phyloP scores from a whole-genome alignment of 1,140 invertebrate species.

The Dendroctonus valens region DNA sequence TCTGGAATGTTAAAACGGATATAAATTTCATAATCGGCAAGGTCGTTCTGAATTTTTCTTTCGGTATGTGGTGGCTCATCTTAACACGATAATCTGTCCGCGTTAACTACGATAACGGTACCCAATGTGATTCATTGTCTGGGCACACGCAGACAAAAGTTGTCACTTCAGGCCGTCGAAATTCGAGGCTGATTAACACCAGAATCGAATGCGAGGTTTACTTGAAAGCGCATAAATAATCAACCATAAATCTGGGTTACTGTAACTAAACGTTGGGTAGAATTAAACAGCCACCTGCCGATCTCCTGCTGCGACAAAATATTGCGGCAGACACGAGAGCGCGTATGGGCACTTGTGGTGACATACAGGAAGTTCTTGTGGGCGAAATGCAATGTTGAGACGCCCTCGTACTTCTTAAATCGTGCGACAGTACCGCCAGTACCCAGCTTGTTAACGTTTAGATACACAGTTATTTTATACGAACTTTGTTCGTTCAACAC shows the following conservation, averaged over 20 bases:
- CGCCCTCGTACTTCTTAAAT: constrained; percentile 15
- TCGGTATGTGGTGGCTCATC: too few species aligned
- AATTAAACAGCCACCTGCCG: constrained; percentile 23
- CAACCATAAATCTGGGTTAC: constrained; percentile 27
- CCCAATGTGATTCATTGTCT: too few species aligned
- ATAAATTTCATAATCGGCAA: too few species aligned
- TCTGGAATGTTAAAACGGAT: too few species aligned
- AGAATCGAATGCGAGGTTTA: too few species aligned
- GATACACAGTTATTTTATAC: not conserved
- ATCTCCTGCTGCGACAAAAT: constrained; percentile 27
- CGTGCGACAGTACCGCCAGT: not conserved
- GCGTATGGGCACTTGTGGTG: constrained; percentile 23
- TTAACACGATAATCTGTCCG: too few species aligned
- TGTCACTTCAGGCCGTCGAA: too few species aligned
- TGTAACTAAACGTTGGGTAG: constrained; percentile 20
- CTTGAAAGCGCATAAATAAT: not conserved
- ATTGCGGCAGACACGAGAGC: constrained; percentile 22
- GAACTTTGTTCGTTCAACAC: not conserved
- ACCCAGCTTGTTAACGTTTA: constrained; percentile 3
- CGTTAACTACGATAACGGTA: too few species aligned
- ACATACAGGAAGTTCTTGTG: constrained; percentile 31
- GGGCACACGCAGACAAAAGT: too few species aligned
- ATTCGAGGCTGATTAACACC: too few species aligned
- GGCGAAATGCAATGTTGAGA: constrained; percentile 29
- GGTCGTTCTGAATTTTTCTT: too few species aligned